Evolutionary conservation across 2,888 invertebrate genomes (phyloP).

Genomic region (Morpho achilles): DNA sequence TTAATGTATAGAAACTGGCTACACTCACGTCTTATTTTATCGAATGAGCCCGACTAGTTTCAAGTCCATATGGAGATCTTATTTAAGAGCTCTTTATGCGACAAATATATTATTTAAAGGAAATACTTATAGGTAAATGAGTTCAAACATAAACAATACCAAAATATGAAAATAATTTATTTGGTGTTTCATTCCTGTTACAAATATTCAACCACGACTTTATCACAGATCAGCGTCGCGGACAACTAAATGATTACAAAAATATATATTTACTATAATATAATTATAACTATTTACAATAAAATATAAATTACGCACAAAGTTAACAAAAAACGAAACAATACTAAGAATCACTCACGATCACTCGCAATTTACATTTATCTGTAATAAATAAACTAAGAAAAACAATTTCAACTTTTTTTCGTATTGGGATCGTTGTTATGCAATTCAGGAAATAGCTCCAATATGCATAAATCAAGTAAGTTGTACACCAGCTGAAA

Average conservation of each 20-base stretch:
- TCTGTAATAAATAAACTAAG: slow-evolving; percentile 31
- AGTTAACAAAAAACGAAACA: slow-evolving; percentile 32
- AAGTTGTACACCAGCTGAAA: slow-evolving; percentile 86
- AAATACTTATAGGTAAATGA: no score
- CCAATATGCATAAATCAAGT: slow-evolving; percentile 85
- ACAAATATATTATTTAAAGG: no score
- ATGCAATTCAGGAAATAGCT: slow-evolving; percentile 86
- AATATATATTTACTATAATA: slow-evolving; percentile 48
- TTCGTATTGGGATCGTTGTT: slow-evolving; percentile 34
- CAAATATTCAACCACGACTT: slow-evolving; percentile 39
- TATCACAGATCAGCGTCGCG: slow-evolving; percentile 21
- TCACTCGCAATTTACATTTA: slow-evolving; percentile 38
- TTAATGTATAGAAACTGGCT: no score
- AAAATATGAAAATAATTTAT: slow-evolving; percentile 62
- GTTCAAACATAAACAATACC: slow-evolving; percentile 5
- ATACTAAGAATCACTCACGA: slow-evolving; percentile 29
- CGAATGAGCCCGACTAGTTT: no score
- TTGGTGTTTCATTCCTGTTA: slow-evolving; percentile 43
- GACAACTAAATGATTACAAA: slow-evolving; percentile 45
- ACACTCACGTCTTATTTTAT: no score
- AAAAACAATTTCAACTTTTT: slow-evolving; percentile 48
- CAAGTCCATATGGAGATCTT: no score
- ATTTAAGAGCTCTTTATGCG: no score
- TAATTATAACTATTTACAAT: slow-evolving; percentile 45
- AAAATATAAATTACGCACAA: slow-evolving; percentile 40